Percentiles rank a stretch among this genome's conserved stretches.
These are phyloP conservation scores for Selene dorsalis DNA, from an alignment of 2,797 vertebrate genomes.

Conservation along the genomic window DNA sequence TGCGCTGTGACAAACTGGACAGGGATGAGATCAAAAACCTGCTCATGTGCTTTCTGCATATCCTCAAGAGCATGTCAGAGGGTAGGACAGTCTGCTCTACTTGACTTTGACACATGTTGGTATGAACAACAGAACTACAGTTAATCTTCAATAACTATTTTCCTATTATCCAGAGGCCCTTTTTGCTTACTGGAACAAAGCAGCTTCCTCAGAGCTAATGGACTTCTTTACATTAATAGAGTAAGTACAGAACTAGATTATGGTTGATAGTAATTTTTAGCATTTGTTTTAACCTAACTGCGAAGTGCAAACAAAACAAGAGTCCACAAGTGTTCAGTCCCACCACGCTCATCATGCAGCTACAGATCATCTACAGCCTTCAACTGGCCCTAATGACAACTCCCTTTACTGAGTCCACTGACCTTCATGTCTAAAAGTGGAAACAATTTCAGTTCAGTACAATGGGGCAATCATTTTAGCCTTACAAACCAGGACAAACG, in stretches of 20 bases:
- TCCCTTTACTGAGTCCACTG: too few relatives aligned
- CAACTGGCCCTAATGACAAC: too few relatives aligned
- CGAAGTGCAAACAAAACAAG: too few relatives aligned
- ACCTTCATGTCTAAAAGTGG: too few relatives aligned
- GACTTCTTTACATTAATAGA: conserved; percentile 97
- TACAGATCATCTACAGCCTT: too few relatives aligned
- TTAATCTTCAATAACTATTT: neutral
- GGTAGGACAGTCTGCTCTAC: conserved; percentile 80
- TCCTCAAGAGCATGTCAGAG: conserved; percentile 98
- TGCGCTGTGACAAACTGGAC: conserved; percentile 96
- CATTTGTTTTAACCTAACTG: too few relatives aligned
- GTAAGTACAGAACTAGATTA: conserved; percentile 84
- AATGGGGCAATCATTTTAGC: too few relatives aligned
- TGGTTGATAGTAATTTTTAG: neutral
- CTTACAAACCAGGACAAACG: too few relatives aligned
- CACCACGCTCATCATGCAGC: neutral
- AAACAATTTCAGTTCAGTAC: too few relatives aligned
- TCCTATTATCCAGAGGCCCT: conserved; percentile 87
- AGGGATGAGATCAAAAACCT: conserved; percentile 95
- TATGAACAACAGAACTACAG: neutral
- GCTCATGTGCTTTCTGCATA: conserved; percentile 96
- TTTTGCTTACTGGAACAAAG: conserved; percentile 98
- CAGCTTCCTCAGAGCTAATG: conserved; percentile 92
- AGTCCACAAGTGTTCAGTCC: neutral
- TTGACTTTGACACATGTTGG: neutral